Percentiles rank a stretch among this genome's conserved stretches.
Conservation (phyloP, 2,113 vertebrate species). For the Larimichthys polyactis region DNA sequence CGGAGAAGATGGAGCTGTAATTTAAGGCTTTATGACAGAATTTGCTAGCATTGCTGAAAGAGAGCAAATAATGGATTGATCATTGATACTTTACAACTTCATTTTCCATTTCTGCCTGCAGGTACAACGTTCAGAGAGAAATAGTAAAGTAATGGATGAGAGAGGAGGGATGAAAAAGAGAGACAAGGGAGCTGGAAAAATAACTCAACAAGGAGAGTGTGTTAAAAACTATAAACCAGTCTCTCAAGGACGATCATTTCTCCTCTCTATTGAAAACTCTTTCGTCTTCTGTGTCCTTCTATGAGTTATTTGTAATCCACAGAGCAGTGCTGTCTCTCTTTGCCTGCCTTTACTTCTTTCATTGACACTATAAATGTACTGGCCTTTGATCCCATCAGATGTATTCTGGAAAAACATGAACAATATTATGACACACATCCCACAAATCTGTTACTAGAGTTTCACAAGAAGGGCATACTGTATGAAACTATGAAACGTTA, state of each 20-base stretch:
- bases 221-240: slow-evolving; percentile 12
- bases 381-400: slow-evolving; percentile 55
- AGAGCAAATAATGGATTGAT: slow-evolving; percentile 44
- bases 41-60: slow-evolving; percentile 5
- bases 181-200: background rate
- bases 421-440: slow-evolving; percentile 1
- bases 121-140: slow-evolving; percentile 38
- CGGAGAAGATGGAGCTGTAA: slow-evolving; percentile 43
- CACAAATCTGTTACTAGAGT: background rate
- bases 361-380: slow-evolving; percentile 54
- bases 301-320: slow-evolving; percentile 36
- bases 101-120: slow-evolving; percentile 56
- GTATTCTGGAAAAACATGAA: slow-evolving; percentile 32
- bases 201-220: background rate
- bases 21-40: slow-evolving; percentile 37
- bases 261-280: slow-evolving; percentile 2
- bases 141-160: slow-evolving; percentile 29
- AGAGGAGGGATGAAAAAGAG: slow-evolving; percentile 21
- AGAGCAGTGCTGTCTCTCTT: slow-evolving; percentile 6
- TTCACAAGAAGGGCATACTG: background rate
- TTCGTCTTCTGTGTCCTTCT: slow-evolving; percentile 5
- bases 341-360: slow-evolving; percentile 29
- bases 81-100: slow-evolving; percentile 49
- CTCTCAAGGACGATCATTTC: slow-evolving; percentile 7
- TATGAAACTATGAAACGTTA: background rate